These are phyloP conservation scores for Sinocyclocheilus maitianheensis DNA, from an alignment of 2,113 vertebrate species.

Conservation along the genomic window DNA sequence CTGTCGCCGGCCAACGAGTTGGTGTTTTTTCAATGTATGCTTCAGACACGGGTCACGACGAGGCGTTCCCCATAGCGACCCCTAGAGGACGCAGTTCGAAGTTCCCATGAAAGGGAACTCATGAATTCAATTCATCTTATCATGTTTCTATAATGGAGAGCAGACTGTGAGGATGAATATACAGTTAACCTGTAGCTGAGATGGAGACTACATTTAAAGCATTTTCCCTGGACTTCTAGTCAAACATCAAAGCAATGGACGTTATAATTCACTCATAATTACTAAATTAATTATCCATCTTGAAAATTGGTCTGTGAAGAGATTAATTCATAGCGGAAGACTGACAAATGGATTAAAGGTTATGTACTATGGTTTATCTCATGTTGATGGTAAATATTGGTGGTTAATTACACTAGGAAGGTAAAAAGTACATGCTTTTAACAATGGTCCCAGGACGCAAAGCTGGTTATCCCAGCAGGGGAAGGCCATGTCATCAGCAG, in stretches of 20 bases:
- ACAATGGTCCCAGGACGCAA: neutral
- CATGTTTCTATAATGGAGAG: constrained; percentile 47
- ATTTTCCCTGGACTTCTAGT: neutral
- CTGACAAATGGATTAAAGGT: neutral
- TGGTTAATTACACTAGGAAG: neutral
- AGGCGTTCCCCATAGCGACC: no score
- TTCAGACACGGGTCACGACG: no score
- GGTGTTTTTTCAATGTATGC: no score
- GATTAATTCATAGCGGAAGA: no score
- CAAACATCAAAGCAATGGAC: neutral
- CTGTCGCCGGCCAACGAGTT: no score
- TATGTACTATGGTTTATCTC: neutral
- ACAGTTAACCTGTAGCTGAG: constrained; percentile 32
- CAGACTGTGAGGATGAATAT: constrained; percentile 52
- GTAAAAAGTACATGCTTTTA: neutral
- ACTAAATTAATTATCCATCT: neutral
- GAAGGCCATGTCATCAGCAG: neutral
- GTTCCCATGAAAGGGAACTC: no score
- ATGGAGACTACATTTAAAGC: neutral
- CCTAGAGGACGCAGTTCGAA: no score
- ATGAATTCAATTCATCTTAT: constrained; percentile 60
- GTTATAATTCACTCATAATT: neutral
- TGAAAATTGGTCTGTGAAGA: no score
- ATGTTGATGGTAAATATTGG: neutral
- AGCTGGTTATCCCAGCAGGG: neutral